Evolutionary conservation across 2,888 invertebrate species (phyloP).

Genomic region (Xylota segnis): DNA sequence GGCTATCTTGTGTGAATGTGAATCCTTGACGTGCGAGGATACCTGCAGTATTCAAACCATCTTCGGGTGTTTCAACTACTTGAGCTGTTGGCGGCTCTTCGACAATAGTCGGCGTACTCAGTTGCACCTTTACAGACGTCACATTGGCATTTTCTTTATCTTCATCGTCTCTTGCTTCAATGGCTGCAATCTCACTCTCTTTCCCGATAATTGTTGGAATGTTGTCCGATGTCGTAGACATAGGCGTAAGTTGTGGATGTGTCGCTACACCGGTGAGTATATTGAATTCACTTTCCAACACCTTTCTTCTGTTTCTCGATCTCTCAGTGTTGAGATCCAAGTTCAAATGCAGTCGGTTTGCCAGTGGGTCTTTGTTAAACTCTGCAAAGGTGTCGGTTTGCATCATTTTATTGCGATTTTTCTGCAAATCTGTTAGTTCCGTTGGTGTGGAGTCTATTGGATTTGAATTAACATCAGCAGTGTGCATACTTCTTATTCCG

Average conservation of each 20-base stretch:
- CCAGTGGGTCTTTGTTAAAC: conserved; percentile 78
- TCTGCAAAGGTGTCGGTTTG: conserved; percentile 80
- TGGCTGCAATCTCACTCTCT: conserved; percentile 23
- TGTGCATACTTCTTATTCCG: conserved; percentile 82
- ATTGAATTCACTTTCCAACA: conserved; percentile 80
- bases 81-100: conserved; percentile 62
- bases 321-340: conserved; percentile 80
- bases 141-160: conserved; percentile 77
- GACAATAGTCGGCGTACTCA: conserved; percentile 27
- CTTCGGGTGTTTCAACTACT: conserved; percentile 78
- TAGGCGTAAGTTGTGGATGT: conserved; percentile 78
- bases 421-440: conserved; percentile 82
- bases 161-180: conserved; percentile 54
- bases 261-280: conserved; percentile 78
- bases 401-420: conserved; percentile 83
- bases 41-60: conserved; percentile 80
- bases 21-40: conserved; percentile 79
- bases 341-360: conserved; percentile 77
- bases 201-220: conserved; percentile 51
- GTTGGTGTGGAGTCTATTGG: conserved; percentile 56
- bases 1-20: conserved; percentile 70
- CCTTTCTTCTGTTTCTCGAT: conserved; percentile 79
- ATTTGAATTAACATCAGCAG: conserved; percentile 81
- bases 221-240: conserved; percentile 80
- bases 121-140: not conserved